Evolutionary conservation across 1,140 invertebrate species (phyloP).

Genomic region (Hylyphantes graminicola): DNA sequence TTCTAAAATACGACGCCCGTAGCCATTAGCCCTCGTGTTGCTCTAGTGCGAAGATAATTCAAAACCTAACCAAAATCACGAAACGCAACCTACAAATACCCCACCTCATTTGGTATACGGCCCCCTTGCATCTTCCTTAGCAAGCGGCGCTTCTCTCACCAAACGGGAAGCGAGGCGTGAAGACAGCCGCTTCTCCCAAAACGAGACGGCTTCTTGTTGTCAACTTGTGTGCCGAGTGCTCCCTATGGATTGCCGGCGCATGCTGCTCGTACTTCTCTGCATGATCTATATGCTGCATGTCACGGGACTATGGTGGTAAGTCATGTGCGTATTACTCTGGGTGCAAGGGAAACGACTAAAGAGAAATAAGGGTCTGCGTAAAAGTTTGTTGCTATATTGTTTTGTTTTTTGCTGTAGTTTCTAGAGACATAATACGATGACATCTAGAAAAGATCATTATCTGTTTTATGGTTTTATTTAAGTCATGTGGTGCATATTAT

Average conservation of each 20-base stretch:
- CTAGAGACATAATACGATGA: no score
- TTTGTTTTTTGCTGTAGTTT: no score
- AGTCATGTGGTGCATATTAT: no score
- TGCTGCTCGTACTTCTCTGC: conserved; percentile 54
- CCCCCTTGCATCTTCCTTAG: not conserved
- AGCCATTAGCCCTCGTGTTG: no score
- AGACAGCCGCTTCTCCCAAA: no score
- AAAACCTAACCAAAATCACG: not conserved
- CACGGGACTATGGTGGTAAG: conserved; percentile 59
- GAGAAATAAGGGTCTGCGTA: no score
- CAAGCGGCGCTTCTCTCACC: conserved; percentile 19
- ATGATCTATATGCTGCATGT: conserved; percentile 59
- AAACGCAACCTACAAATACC: not conserved
- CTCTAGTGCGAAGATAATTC: no score
- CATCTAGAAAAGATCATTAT: no score
- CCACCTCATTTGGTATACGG: not conserved
- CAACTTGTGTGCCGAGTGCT: conserved; percentile 36
- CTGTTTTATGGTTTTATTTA: no score
- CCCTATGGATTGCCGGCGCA: conserved; percentile 57
- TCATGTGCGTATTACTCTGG: conserved; percentile 41
- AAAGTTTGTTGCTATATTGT: no score
- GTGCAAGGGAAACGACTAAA: not conserved
- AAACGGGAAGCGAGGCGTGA: not conserved
- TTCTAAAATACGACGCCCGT: no score
- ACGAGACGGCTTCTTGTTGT: conserved; percentile 1